These are phyloP conservation scores for Tyto alba DNA, from an alignment of 2,113 vertebrate species.

Conservation along the genomic window DNA sequence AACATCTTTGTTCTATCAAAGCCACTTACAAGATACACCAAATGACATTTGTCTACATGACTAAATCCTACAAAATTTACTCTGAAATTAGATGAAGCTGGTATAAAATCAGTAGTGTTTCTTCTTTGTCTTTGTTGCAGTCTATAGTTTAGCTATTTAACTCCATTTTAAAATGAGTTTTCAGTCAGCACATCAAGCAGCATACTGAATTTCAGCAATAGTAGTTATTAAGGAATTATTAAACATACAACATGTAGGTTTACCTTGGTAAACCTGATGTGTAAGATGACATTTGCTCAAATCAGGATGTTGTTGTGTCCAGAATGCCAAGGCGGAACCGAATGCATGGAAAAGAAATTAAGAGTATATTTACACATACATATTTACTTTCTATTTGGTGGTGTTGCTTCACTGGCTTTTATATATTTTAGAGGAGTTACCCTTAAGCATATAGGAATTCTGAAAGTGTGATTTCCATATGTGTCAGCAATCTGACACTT, in stretches of 20 bases:
- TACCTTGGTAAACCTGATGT: neutral
- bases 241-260: neutral
- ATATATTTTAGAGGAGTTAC: neutral
- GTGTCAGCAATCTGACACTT: neutral
- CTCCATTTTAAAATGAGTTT: neutral
- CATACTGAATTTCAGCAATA: neutral
- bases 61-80: neutral
- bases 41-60: neutral
- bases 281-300: neutral
- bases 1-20: conserved; percentile 7
- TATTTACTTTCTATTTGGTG: neutral
- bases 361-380: neutral
- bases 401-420: neutral
- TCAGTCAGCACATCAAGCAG: neutral
- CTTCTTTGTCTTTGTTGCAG: neutral
- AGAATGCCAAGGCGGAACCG: neutral
- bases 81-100: neutral
- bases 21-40: neutral
- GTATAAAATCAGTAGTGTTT: neutral
- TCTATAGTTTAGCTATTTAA: neutral
- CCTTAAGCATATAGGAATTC: neutral
- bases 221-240: neutral
- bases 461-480: neutral
- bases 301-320: neutral
- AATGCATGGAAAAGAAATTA: neutral